Evolutionary conservation across 1,140 invertebrate species (phyloP).

Genomic region (Vanessa tameamea): DNA sequence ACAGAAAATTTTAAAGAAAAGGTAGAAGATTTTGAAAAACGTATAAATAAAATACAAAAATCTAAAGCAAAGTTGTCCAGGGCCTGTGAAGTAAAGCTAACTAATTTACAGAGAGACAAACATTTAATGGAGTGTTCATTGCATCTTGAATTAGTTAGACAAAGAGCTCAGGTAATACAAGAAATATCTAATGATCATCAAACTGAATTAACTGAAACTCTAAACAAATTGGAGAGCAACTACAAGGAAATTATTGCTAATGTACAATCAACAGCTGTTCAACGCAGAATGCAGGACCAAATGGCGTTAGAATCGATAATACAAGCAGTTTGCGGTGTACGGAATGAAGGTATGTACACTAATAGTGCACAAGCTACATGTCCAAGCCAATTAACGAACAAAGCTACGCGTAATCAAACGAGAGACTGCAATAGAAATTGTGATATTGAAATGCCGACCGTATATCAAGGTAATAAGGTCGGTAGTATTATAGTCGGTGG

Average conservation of each 20-base stretch:
- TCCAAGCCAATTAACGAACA: constrained; percentile 43
- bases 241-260: constrained; percentile 72
- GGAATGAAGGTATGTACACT: constrained; percentile 33
- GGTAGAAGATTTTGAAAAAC: constrained; percentile 56
- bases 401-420: constrained; percentile 46
- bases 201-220: constrained; percentile 49
- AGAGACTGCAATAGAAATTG: constrained; percentile 38
- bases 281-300: constrained; percentile 69
- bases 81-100: constrained; percentile 61
- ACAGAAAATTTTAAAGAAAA: constrained; percentile 45
- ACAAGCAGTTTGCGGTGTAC: constrained; percentile 55
- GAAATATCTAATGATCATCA: constrained; percentile 64
- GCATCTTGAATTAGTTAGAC: constrained; percentile 63
- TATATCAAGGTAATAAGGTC: constrained; percentile 48
- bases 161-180: constrained; percentile 57
- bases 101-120: constrained; percentile 59
- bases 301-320: constrained; percentile 63
- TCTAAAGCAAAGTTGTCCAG: constrained; percentile 55
- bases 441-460: constrained; percentile 46
- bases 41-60: constrained; percentile 58
- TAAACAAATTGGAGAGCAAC: constrained; percentile 69
- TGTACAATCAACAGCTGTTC: constrained; percentile 69
- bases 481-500: constrained; percentile 48
- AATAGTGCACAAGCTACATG: constrained; percentile 32
- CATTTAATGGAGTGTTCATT: constrained; percentile 62